Percentiles rank a stretch among this genome's conserved stretches.
Evolutionary conservation across 1,140 invertebrate genomes (phyloP).

Genomic region (Hypothenemus hampei): DNA sequence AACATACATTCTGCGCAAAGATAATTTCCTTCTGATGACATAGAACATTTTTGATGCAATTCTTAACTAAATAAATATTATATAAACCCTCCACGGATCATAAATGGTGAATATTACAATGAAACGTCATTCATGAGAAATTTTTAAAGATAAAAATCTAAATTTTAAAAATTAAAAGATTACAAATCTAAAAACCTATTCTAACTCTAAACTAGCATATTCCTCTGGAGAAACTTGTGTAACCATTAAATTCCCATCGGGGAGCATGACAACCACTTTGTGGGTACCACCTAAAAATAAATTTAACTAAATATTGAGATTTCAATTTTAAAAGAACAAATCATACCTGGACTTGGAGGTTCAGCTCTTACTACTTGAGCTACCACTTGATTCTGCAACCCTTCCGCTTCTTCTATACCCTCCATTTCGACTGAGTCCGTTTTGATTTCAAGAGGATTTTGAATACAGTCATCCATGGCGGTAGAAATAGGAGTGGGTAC

Average conservation of each 20-base stretch:
- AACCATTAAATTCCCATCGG: constrained; percentile 78
- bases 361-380: constrained; percentile 78
- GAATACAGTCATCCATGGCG: constrained; percentile 6
- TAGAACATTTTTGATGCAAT: too few species aligned
- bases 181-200: constrained; percentile 33
- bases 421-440: constrained; percentile 39
- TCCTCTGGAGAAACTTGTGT: constrained; percentile 80
- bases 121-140: too few species aligned
- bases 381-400: constrained; percentile 58
- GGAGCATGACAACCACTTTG: constrained; percentile 70
- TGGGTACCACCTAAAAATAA: constrained; percentile 62
- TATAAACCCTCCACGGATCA: too few species aligned
- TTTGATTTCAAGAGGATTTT: constrained; percentile 30
- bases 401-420: constrained; percentile 50
- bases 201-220: constrained; percentile 64
- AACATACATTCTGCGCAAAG: too few species aligned
- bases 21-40: too few species aligned
- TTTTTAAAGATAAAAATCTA: not conserved
- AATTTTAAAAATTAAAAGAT: not conserved
- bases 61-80: too few species aligned
- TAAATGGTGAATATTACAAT: too few species aligned
- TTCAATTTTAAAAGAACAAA: not conserved
- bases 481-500: not conserved
- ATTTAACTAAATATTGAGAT: not conserved
- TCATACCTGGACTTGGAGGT: constrained; percentile 68